phyloP scores from a whole-genome alignment of 1,140 invertebrate species.

The Drosophila tristis region DNA sequence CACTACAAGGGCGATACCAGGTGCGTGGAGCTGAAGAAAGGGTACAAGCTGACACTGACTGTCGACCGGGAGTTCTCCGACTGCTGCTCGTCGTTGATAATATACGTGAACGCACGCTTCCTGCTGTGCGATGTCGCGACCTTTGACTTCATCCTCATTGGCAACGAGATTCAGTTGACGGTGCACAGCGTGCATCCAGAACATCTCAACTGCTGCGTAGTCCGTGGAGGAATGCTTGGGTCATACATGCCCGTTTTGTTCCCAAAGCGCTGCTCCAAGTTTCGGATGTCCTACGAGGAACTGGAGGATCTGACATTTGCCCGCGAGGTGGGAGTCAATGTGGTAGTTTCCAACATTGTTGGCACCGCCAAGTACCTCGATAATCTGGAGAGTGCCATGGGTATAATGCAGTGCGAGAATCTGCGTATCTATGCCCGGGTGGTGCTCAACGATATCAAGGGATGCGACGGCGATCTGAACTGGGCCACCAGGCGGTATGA shows the following conservation, averaged over 20 bases:
- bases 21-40: constrained; percentile 15
- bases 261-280: constrained; percentile 53
- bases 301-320: constrained; percentile 77
- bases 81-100: constrained; percentile 2
- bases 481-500: constrained; percentile 72
- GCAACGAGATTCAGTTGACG: constrained; percentile 63
- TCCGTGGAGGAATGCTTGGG: constrained; percentile 36
- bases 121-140: constrained; percentile 46
- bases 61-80: constrained; percentile 56
- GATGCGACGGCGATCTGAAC: constrained; percentile 58
- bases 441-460: constrained; percentile 63
- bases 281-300: constrained; percentile 68
- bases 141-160: constrained; percentile 70
- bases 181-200: constrained; percentile 31
- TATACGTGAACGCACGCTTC: constrained; percentile 76
- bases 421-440: constrained; percentile 66
- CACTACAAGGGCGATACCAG: neutral
- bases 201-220: constrained; percentile 58
- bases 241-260: constrained; percentile 72
- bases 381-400: constrained; percentile 50
- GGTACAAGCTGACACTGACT: constrained; percentile 42
- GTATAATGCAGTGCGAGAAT: constrained; percentile 51
- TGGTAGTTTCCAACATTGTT: constrained; percentile 61
- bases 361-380: constrained; percentile 60
- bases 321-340: constrained; percentile 70